phyloP scores from a whole-genome alignment of 2,888 invertebrate genomes.

The Mesochorus sp. region DNA sequence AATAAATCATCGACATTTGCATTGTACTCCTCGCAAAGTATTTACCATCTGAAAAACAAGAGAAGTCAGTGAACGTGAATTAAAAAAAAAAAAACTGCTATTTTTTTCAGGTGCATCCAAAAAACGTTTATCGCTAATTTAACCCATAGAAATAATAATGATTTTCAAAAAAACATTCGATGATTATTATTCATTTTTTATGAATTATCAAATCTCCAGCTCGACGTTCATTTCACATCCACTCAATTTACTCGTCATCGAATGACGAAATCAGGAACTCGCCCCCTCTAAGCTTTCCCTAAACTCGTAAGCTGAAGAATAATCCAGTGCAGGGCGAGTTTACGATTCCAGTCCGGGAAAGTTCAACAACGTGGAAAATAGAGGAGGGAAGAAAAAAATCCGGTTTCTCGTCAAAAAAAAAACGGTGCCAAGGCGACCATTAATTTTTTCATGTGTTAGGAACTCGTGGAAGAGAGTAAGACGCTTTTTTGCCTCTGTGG shows the following conservation, averaged over 20 bases:
- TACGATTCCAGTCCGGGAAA: not conserved
- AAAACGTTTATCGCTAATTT: not conserved
- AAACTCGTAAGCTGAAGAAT: no score
- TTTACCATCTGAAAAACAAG: slow-evolving; percentile 12
- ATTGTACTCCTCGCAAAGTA: slow-evolving; percentile 10
- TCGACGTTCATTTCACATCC: not conserved
- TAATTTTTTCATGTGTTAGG: slow-evolving; percentile 39
- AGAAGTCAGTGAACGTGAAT: not conserved
- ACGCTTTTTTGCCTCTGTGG: slow-evolving; percentile 26
- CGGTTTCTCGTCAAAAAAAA: slow-evolving; percentile 27
- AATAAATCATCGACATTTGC: slow-evolving; percentile 34
- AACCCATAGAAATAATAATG: not conserved
- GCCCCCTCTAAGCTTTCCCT: not conserved
- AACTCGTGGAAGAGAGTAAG: slow-evolving; percentile 25
- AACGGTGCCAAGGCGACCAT: slow-evolving; percentile 41
- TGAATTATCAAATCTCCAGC: no score
- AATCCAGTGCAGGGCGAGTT: not conserved
- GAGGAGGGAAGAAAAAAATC: slow-evolving; percentile 15
- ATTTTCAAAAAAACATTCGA: not conserved
- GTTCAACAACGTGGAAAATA: not conserved
- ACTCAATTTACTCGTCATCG: not conserved
- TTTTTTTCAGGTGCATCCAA: not conserved
- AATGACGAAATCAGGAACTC: not conserved
- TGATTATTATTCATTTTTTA: no score
- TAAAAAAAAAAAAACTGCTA: slow-evolving; percentile 2